Percentiles rank a stretch among this genome's conserved stretches.
Evolutionary conservation across 2,113 vertebrate species (phyloP).

Genomic region (Dipodomys merriami): DNA sequence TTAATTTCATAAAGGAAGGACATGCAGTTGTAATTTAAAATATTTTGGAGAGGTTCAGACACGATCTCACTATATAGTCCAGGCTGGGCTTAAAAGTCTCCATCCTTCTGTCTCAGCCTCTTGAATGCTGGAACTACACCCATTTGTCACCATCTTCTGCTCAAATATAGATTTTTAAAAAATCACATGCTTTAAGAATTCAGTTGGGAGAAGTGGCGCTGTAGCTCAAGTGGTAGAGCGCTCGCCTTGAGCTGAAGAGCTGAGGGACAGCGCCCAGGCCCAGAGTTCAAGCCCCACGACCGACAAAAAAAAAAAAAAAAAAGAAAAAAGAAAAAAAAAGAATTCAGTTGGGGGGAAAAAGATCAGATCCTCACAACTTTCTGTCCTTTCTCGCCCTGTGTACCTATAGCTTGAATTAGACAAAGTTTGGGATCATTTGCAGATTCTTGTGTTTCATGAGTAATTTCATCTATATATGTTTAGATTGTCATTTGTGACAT

Average conservation of each 20-base stretch:
- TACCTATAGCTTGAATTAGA: background rate
- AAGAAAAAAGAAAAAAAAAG: too few relatives aligned
- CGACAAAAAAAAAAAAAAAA: too few relatives aligned
- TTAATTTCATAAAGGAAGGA: background rate
- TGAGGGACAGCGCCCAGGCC: too few relatives aligned
- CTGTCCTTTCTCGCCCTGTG: background rate
- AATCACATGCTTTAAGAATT: background rate
- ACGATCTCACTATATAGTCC: too few relatives aligned
- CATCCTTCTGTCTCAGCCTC: too few relatives aligned
- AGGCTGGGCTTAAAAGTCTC: background rate
- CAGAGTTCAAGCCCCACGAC: too few relatives aligned
- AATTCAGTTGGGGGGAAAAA: background rate
- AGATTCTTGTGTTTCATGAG: constrained; percentile 24
- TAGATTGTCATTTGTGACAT: background rate
- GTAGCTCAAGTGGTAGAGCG: too few relatives aligned
- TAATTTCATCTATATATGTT: background rate
- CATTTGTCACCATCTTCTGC: too few relatives aligned
- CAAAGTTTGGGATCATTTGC: background rate
- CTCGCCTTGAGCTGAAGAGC: too few relatives aligned
- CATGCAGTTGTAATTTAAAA: background rate
- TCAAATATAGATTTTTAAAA: background rate
- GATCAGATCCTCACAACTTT: background rate
- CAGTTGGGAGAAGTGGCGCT: too few relatives aligned
- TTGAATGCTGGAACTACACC: too few relatives aligned
- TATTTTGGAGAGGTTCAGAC: background rate